Percentiles rank a stretch among this genome's conserved stretches.
These are phyloP conservation scores for Terrapene triunguis DNA, from an alignment of 2,113 vertebrate genomes.

Conservation along the genomic window DNA sequence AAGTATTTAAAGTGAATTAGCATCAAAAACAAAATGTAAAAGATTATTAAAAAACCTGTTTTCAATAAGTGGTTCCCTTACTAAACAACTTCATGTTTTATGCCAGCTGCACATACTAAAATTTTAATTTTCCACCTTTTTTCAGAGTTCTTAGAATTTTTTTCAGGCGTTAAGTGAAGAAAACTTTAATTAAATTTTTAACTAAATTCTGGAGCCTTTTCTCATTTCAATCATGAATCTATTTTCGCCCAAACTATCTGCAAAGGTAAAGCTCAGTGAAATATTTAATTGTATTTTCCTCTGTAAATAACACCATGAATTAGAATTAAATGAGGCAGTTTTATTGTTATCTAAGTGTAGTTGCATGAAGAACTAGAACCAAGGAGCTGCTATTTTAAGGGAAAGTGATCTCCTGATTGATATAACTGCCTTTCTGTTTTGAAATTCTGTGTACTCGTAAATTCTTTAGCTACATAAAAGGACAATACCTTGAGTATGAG, in stretches of 20 bases:
- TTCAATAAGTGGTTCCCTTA: not conserved
- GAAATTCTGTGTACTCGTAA: not conserved
- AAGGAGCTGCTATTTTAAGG: not conserved
- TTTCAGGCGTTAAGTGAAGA: not conserved
- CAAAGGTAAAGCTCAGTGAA: not conserved
- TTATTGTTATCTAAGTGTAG: not conserved
- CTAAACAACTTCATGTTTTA: not conserved
- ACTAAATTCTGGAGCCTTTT: not conserved
- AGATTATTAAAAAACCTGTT: not conserved
- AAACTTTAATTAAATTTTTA: not conserved
- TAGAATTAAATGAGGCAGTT: not conserved
- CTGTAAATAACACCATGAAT: not conserved
- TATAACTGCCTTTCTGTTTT: not conserved
- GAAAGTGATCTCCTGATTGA: not conserved
- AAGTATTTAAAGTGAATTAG: not conserved
- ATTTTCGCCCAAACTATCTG: not conserved
- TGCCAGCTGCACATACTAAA: not conserved
- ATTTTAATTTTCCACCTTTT: not conserved
- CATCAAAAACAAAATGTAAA: not conserved
- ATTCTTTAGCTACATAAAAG: not conserved
- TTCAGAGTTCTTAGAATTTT: not conserved
- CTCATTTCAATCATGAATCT: not conserved
- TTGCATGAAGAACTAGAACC: not conserved
- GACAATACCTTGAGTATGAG: fast-evolving
- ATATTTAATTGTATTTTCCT: not conserved